These are phyloP conservation scores for Troides aeacus DNA, from an alignment of 2,888 invertebrate genomes.

Conservation along the genomic window DNA sequence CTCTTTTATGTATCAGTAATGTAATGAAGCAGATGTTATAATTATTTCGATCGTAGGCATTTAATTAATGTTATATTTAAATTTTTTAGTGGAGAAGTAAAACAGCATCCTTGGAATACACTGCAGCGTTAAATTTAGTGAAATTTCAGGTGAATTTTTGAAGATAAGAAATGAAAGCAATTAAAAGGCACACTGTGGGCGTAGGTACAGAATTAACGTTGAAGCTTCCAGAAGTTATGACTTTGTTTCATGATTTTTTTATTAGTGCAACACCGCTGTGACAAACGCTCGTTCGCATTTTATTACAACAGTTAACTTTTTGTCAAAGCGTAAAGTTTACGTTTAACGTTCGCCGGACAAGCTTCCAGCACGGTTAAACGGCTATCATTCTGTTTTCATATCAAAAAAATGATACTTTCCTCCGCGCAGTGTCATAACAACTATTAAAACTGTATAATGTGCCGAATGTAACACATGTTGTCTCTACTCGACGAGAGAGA, in stretches of 20 bases:
- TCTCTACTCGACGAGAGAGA: constrained; percentile 42
- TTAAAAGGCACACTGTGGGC: constrained; percentile 27
- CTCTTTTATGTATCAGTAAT: too few relatives aligned
- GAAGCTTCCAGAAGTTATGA: constrained; percentile 44
- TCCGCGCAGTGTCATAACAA: constrained; percentile 68
- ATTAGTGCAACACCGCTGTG: constrained; percentile 65
- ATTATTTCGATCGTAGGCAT: too few relatives aligned
- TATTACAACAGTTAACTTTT: constrained; percentile 73
- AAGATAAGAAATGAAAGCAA: constrained; percentile 19
- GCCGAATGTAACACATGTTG: constrained; percentile 56
- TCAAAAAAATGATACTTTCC: constrained; percentile 66
- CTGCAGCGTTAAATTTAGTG: background rate
- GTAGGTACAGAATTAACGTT: constrained; percentile 22
- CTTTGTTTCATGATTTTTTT: constrained; percentile 51
- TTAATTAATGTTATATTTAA: background rate
- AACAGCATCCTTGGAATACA: background rate
- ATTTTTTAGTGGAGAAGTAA: background rate
- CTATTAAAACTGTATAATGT: constrained; percentile 50
- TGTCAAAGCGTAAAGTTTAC: constrained; percentile 68
- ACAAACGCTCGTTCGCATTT: constrained; percentile 64
- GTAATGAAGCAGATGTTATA: too few relatives aligned
- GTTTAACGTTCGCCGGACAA: constrained; percentile 53
- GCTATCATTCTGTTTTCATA: constrained; percentile 46
- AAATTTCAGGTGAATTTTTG: constrained; percentile 9
- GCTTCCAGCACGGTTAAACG: constrained; percentile 45